Evolutionary conservation across 2,113 vertebrate genomes (phyloP), one percentile per base, ranked within the genome.

Genomic region (Eurystomus gularis): DNA sequence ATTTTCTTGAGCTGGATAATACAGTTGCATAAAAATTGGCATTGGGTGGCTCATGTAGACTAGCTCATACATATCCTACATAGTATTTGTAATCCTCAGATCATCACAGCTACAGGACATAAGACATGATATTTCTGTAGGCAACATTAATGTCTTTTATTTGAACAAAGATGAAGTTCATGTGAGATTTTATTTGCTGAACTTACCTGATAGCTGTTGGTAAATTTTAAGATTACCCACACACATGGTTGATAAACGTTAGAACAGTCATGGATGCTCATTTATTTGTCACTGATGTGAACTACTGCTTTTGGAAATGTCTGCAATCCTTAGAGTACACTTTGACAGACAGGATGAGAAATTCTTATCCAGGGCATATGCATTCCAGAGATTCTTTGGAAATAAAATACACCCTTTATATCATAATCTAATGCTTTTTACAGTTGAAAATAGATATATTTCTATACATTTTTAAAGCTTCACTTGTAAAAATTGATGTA

Each of bases 401-500:
- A 79, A 66, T 39, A 85, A 48, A 40, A 69, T 51, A 35, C 6
- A 28, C 4, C 7, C 24, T 58, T 55, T 80, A 66, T n/a, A 42
- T 7, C 11, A 72, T 13, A 72, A 85, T 58, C 12, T 40, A 12
- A 5, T 55, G 3, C 0, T 58, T 85, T 85, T 68, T 69, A 26
- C 11, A 64, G 8, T 16, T 33, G 5, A 61, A 91, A 70, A 69
- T 37, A 29, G 2, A 5, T 21, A 31, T 13, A 25, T 18, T 13
- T 29, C 5, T 44, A 9, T 26, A 13, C 6, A 54, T 26, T 51
- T 70, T 62, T 78, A 62, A 84, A 71, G 0, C 5, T 91, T 44
- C 12, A 15, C 2, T 49, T 72, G 28, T 44, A 76, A 64, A 71
- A 72, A 44, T 0, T 15, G 0, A 0, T 21, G 12, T 52, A 40